A percentile compares a stretch with the other conserved stretches of the same genome.
Evolutionary conservation across 2,888 invertebrate species (phyloP).

Genomic region (Odontothrips loti): DNA sequence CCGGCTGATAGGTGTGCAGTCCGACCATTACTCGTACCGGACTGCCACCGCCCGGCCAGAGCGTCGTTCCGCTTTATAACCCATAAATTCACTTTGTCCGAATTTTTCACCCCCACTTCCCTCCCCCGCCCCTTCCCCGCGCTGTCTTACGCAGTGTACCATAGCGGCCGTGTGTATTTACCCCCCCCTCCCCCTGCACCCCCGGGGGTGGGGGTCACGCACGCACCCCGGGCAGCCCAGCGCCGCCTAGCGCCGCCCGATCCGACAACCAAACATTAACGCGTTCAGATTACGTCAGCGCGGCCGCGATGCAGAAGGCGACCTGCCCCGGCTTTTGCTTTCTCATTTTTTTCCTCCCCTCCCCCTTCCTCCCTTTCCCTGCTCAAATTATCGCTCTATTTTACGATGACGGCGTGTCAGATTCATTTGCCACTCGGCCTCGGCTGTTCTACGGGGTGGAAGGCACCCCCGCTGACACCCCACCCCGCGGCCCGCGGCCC

Average conservation of each 20-base stretch:
- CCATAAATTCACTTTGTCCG: neutral
- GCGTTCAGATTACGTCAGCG: conserved; percentile 20
- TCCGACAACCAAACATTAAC: conserved; percentile 23
- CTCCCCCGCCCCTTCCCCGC: too few relatives aligned
- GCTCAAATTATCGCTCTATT: conserved; percentile 11
- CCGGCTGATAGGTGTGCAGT: neutral
- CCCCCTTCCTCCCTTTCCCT: neutral
- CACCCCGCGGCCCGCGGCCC: too few relatives aligned
- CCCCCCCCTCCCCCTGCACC: neutral
- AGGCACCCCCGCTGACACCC: neutral
- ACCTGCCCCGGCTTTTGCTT: too few relatives aligned
- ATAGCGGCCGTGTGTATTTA: too few relatives aligned
- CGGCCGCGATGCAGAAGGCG: neutral
- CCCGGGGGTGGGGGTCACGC: neutral
- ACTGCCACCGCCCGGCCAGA: neutral
- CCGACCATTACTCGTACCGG: neutral
- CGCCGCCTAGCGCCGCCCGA: neutral
- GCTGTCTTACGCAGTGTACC: too few relatives aligned
- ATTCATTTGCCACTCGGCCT: neutral
- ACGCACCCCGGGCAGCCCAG: neutral
- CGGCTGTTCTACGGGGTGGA: neutral
- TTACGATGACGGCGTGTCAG: conserved; percentile 11
- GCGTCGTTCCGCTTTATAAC: neutral
- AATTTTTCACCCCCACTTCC: neutral
- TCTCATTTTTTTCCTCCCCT: neutral